These are phyloP conservation scores for Adineta ricciae DNA, from an alignment of 2,888 invertebrate genomes.

Conservation along the genomic window DNA sequence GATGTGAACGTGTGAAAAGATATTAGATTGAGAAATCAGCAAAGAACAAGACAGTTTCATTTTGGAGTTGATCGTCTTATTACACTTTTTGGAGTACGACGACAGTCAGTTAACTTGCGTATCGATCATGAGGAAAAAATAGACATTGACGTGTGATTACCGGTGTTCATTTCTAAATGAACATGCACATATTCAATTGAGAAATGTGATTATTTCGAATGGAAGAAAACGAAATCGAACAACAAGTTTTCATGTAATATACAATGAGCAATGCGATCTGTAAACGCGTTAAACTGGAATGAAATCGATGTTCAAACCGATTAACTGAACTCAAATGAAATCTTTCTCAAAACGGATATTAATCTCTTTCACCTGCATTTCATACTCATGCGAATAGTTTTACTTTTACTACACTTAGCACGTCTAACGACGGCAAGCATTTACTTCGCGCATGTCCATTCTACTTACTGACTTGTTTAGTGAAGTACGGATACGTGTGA, in stretches of 20 bases:
- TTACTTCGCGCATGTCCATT: too few species aligned
- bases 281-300: neutral
- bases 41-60: neutral
- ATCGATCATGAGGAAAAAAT: neutral
- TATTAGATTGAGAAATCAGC: neutral
- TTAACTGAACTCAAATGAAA: neutral
- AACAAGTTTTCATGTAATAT: neutral
- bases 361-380: too few species aligned
- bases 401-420: neutral
- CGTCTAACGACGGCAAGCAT: too few species aligned
- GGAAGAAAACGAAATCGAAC: neutral
- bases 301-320: neutral
- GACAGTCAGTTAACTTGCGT: neutral
- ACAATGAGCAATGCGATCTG: neutral
- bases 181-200: neutral
- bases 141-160: neutral
- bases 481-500: too few species aligned
- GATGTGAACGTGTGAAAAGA: neutral
- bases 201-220: neutral
- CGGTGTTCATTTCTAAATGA: neutral
- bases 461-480: too few species aligned
- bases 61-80: constrained; percentile 2
- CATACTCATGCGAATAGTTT: neutral
- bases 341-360: neutral
- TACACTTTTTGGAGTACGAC: neutral